phyloP scores from a whole-genome alignment of 2,797 vertebrate species.

The Acrocephalus scirpaceus region DNA sequence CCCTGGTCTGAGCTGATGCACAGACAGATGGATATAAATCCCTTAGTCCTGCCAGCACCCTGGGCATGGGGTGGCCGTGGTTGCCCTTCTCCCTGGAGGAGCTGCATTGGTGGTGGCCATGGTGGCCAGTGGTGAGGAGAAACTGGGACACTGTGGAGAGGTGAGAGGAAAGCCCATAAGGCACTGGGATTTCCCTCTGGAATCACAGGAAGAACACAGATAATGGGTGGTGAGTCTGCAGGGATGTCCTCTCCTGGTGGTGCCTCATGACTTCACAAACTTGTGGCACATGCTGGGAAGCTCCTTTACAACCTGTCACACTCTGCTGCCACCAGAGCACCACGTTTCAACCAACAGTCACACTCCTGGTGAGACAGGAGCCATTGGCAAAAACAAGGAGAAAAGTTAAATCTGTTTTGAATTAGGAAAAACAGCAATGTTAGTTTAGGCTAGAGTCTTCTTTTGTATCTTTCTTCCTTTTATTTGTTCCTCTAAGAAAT shows the following conservation, averaged over 20 bases:
- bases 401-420: not conserved
- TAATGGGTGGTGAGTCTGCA: not conserved
- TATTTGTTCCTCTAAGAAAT: not conserved
- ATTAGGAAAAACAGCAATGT: not conserved
- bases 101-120: not conserved
- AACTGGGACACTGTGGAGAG: not conserved
- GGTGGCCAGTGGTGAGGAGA: not conserved
- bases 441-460: not conserved
- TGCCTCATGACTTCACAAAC: not conserved
- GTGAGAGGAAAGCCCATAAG: not conserved
- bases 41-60: not conserved
- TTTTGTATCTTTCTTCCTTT: not conserved
- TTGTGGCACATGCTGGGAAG: not conserved
- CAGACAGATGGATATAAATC: accelerated
- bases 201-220: not conserved
- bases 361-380: not conserved
- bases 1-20: accelerated
- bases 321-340: not conserved
- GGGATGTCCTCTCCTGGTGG: not conserved
- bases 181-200: not conserved
- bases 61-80: accelerated
- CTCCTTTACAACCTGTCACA: not conserved
- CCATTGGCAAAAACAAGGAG: not conserved
- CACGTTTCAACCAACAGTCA: accelerated
- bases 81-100: not conserved